Evolutionary conservation across 2,888 invertebrate genomes (phyloP).

Genomic region (Thera britannica): DNA sequence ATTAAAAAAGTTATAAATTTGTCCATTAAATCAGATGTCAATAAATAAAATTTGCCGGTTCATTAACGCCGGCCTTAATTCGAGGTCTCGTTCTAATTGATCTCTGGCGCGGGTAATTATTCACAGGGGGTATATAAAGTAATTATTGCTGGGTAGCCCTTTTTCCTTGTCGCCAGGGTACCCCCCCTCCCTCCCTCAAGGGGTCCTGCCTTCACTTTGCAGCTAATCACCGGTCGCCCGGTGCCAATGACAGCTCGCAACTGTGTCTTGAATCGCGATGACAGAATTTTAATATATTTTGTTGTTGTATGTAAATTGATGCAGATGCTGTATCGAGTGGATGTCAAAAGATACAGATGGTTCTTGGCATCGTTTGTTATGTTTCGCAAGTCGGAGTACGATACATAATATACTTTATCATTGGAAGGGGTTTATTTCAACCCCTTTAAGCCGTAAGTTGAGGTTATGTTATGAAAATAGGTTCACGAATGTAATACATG

Average conservation of each 20-base stretch:
- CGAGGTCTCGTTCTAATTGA: slow-evolving; percentile 79
- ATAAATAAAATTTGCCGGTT: slow-evolving; percentile 72
- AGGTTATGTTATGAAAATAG: slow-evolving; percentile 7
- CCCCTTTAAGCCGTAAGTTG: neutral
- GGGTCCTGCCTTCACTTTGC: slow-evolving; percentile 39
- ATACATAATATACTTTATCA: slow-evolving; percentile 14
- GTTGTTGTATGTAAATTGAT: slow-evolving; percentile 79
- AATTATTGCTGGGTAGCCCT: slow-evolving; percentile 82
- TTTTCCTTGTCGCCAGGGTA: slow-evolving; percentile 76
- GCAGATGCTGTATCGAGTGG: slow-evolving; percentile 60
- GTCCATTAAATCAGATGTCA: slow-evolving; percentile 47
- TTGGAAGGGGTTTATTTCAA: slow-evolving; percentile 6
- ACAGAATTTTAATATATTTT: slow-evolving; percentile 84
- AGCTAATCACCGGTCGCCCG: slow-evolving; percentile 78
- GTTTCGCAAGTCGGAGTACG: slow-evolving; percentile 21
- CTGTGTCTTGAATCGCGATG: slow-evolving; percentile 77
- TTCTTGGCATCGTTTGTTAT: slow-evolving; percentile 37
- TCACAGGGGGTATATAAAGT: slow-evolving; percentile 82
- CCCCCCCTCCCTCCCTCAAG: slow-evolving; percentile 49
- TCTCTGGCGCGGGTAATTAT: slow-evolving; percentile 80
- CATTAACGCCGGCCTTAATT: slow-evolving; percentile 74
- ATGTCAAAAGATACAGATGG: slow-evolving; percentile 36
- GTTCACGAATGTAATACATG: slow-evolving; percentile 1
- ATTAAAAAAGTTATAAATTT: slow-evolving; percentile 31
- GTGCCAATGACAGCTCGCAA: slow-evolving; percentile 80